A percentile compares a stretch with the other conserved stretches of the same genome.
These are phyloP conservation scores for Hyla sarda DNA, from an alignment of 2,113 vertebrate genomes.

Conservation along the genomic window DNA sequence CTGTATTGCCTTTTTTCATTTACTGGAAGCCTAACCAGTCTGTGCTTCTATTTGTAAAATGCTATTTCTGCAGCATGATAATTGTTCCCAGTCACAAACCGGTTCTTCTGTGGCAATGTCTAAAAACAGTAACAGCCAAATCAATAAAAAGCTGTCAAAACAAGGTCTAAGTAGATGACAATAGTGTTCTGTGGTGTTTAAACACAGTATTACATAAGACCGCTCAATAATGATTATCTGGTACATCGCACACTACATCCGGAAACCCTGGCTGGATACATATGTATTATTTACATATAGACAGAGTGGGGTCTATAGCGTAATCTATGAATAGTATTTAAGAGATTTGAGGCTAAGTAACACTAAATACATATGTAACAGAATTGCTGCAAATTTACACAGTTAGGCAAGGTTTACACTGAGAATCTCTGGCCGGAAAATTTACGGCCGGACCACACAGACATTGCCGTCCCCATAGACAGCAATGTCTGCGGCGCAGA, in stretches of 20 bases:
- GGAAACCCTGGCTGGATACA: background rate
- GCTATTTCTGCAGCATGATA: background rate
- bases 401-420: no score
- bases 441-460: no score
- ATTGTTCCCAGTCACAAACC: background rate
- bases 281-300: background rate
- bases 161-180: slow-evolving; percentile 5
- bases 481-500: no score
- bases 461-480: no score
- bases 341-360: no score
- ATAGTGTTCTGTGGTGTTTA: background rate
- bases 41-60: background rate
- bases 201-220: slow-evolving; percentile 35
- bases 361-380: no score
- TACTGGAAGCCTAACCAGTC: background rate
- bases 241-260: background rate
- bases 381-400: no score
- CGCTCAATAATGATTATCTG: slow-evolving; percentile 24
- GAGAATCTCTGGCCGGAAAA: no score
- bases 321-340: background rate
- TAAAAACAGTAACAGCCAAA: slow-evolving; percentile 18
- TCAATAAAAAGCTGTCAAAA: slow-evolving; percentile 43
- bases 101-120: background rate
- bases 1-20: background rate
- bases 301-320: background rate